phyloP scores from a whole-genome alignment of 2,888 invertebrate species.

The Drosophila yooni region DNA sequence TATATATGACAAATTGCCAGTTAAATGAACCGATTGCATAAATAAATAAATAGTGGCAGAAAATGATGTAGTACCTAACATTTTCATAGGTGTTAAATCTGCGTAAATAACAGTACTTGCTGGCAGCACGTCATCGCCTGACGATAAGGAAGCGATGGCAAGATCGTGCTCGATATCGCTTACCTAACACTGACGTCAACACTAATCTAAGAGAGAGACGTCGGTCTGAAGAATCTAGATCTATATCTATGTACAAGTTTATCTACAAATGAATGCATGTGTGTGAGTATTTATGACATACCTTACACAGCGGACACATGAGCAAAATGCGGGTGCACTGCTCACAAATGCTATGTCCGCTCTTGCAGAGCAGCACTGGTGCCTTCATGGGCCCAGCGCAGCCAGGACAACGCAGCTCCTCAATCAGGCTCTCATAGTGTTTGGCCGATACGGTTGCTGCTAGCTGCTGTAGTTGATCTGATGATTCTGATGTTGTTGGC shows the following conservation, averaged over 20 bases:
- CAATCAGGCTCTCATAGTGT: constrained; percentile 83
- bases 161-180: constrained; percentile 38
- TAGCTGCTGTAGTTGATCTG: constrained; percentile 4
- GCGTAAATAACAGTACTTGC: background rate
- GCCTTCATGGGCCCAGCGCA: constrained; percentile 84
- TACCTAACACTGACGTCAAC: constrained; percentile 54
- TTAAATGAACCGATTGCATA: background rate
- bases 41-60: background rate
- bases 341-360: constrained; percentile 84
- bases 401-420: constrained; percentile 84
- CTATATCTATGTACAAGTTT: background rate
- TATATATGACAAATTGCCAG: background rate
- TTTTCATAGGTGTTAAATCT: background rate
- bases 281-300: constrained; percentile 53
- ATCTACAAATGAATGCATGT: background rate
- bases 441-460: constrained; percentile 44
- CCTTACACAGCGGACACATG: constrained; percentile 84
- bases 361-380: constrained; percentile 83
- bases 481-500: constrained; percentile 9
- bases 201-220: background rate
- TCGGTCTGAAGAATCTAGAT: background rate
- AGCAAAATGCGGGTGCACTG: constrained; percentile 82
- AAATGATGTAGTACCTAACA: background rate
- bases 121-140: constrained; percentile 28
- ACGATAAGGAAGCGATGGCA: constrained; percentile 31